A percentile compares a stretch with the other conserved stretches of the same genome.
Conservation (phyloP, 2,113 vertebrate species). For the Brienomyrus brachyistius region DNA sequence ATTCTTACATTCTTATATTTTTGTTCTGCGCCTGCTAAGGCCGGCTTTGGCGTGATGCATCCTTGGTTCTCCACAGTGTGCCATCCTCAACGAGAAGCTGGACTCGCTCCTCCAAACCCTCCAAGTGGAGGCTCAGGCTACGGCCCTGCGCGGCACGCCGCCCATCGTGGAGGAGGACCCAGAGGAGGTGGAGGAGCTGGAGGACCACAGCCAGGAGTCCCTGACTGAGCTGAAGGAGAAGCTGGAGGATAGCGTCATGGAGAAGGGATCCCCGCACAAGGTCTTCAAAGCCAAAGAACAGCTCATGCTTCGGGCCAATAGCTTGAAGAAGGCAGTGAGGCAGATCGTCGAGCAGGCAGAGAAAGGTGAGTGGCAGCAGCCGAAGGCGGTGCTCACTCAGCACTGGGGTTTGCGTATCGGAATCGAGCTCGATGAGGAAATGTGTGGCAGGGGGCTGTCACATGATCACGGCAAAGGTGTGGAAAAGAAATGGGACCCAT, state of each 20-base stretch:
- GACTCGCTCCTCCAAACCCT: constrained; percentile 85
- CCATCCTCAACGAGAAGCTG: constrained; percentile 87
- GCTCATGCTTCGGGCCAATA: constrained; percentile 89
- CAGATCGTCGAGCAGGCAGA: constrained; percentile 93
- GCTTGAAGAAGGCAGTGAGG: constrained; percentile 90
- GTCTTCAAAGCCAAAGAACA: constrained; percentile 76
- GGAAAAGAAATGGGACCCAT: background rate
- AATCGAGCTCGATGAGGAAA: background rate
- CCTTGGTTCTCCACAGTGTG: constrained; percentile 61
- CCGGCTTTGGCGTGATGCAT: background rate
- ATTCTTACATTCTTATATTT: background rate
- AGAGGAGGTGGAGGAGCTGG: constrained; percentile 44
- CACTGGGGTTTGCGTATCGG: background rate
- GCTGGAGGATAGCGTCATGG: constrained; percentile 62
- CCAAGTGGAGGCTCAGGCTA: constrained; percentile 67
- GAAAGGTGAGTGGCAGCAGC: constrained; percentile 65
- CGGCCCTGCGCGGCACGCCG: constrained; percentile 54
- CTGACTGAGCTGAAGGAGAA: constrained; percentile 79
- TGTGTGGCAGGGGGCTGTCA: background rate
- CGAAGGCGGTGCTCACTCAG: background rate
- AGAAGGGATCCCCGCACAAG: constrained; percentile 66
- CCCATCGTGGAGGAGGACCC: constrained; percentile 79
- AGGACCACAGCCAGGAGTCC: constrained; percentile 77
- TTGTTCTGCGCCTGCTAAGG: background rate
- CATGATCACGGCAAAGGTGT: background rate